These are phyloP conservation scores for Setophaga coronata DNA, from an alignment of 2,113 vertebrate genomes.

Conservation along the genomic window DNA sequence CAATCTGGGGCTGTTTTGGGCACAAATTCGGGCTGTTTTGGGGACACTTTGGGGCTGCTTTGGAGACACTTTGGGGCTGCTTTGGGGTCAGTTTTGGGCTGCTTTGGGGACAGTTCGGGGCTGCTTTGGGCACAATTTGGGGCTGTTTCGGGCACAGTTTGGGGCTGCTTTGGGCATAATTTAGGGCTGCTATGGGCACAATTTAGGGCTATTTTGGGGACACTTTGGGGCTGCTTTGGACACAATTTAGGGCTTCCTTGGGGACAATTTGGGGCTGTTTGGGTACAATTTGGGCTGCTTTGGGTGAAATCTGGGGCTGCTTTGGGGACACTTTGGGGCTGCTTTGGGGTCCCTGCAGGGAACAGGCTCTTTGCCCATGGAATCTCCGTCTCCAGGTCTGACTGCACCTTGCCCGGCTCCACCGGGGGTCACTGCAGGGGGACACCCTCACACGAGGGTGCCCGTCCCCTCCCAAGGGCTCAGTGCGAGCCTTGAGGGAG, in stretches of 20 bases:
- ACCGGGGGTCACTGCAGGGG: accelerated
- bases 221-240: neutral
- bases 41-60: too few species aligned
- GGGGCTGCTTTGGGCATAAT: too few species aligned
- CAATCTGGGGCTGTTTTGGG: accelerated
- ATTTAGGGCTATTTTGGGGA: neutral
- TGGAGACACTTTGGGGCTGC: too few species aligned
- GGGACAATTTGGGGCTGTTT: neutral
- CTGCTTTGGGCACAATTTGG: neutral
- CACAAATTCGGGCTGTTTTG: too few species aligned
- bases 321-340: too few species aligned
- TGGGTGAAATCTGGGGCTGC: too few species aligned
- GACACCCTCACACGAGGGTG: too few species aligned
- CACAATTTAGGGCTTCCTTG: too few species aligned
- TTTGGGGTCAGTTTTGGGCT: neutral
- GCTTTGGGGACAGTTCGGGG: neutral
- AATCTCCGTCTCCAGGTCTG: neutral
- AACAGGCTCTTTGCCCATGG: neutral
- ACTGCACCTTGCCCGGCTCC: neutral
- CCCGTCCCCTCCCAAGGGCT: accelerated
- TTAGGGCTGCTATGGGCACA: neutral
- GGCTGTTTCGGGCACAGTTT: neutral
- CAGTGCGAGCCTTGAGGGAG: accelerated
- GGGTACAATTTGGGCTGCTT: too few species aligned
- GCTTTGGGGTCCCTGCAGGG: neutral